These are phyloP conservation scores for Tamandua tetradactyla DNA, from an alignment of 2,797 vertebrate genomes.

Conservation along the genomic window DNA sequence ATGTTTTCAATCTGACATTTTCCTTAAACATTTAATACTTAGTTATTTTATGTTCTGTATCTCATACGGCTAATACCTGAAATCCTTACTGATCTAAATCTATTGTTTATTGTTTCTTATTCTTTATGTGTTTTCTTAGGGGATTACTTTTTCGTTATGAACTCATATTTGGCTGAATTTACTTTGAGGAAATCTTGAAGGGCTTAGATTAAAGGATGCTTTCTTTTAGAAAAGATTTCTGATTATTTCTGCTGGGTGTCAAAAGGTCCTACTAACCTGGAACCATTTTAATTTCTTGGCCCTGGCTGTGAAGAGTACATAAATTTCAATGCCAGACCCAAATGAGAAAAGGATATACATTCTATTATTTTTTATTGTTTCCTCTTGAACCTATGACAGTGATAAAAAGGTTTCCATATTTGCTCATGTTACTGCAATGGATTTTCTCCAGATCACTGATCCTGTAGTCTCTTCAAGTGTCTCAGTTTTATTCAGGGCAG, in stretches of 20 bases:
- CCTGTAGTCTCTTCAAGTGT: background rate
- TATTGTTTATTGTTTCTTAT: constrained; percentile 31
- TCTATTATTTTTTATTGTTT: constrained; percentile 9
- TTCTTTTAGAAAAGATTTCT: background rate
- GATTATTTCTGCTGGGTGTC: constrained; percentile 18
- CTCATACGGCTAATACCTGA: background rate
- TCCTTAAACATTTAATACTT: constrained; percentile 33
- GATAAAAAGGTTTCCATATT: background rate
- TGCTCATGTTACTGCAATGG: background rate
- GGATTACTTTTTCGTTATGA: background rate
- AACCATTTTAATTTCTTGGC: constrained; percentile 27
- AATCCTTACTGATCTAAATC: background rate
- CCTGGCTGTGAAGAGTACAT: background rate
- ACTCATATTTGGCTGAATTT: constrained; percentile 18
- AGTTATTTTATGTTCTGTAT: constrained; percentile 3
- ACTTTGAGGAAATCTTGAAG: constrained; percentile 12
- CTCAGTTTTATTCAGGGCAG: background rate
- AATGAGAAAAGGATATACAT: background rate
- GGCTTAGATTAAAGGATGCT: background rate
- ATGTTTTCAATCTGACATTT: constrained; percentile 24
- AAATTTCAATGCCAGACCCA: background rate
- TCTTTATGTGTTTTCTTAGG: background rate
- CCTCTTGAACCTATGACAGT: background rate
- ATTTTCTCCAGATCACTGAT: background rate
- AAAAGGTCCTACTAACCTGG: background rate